Base-by-base conservation (phyloP, 2,797 vertebrate genomes). In the Bradypodion ventrale region DNA sequence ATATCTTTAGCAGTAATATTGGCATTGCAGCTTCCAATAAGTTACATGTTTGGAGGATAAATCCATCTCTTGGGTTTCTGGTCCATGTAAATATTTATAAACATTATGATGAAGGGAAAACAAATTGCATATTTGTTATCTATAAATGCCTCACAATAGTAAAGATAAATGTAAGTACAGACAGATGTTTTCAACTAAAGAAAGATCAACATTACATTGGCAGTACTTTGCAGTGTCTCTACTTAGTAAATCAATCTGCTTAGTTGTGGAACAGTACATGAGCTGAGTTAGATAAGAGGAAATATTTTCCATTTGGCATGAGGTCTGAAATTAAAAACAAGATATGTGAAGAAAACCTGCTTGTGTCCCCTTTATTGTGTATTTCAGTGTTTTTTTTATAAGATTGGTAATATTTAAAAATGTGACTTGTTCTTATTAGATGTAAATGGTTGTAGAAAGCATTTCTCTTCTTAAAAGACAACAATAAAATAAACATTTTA, bases 111-210 rank as follows among this genome's bases (percentile, higher is more conserved):
- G 21, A 25, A 3, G 7, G 8, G n/a, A 83, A 74, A 79, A 74
- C 3, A 79, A 84, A 70, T 1, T 0, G 68, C 21, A 82, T 35
- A 19, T 63, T 7, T 35, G 0, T 83, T 80, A 9, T 23, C 72
- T 83, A 75, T 60, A 63, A 19, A 16, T 84, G 90, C 86, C 63
- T 87, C 68, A 87, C 86, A 79, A 70, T 80, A 35, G 19, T 29
- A 27, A 78, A 40, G 62, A 69, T 74, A 83, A 69, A 69, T 70
- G 32, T 79, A 83, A 79, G 62, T 68, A 35, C 59, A 72, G 59
- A 52, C 19, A 66, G n/a, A 46, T 86, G 59, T 77, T 27, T 59
- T 89, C 44, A 16, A 49, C 75, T 37, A 70, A 63, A 66, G 19
- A 87, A 84, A 44, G 72, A 80, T 40, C 81, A 69, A 81, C 72